These are phyloP conservation scores for Cryptotis parvus DNA, from an alignment of 2,113 vertebrate genomes.

Conservation along the genomic window DNA sequence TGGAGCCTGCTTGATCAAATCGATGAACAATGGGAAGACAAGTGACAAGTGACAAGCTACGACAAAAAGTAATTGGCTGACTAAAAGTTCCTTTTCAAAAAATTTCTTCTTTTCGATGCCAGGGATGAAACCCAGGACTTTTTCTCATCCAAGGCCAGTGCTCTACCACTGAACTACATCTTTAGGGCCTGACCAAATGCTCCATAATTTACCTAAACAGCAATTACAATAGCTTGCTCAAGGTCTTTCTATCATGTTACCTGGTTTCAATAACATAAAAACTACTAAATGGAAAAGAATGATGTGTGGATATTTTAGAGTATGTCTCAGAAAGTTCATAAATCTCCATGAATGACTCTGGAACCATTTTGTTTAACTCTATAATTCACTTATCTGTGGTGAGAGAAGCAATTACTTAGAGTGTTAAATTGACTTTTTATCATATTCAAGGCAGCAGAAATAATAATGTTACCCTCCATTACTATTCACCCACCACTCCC, in stretches of 20 bases:
- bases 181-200: too few species aligned
- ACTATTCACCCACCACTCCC: background rate
- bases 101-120: too few species aligned
- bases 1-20: too few species aligned
- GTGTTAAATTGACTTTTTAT: background rate
- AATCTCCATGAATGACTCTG: background rate
- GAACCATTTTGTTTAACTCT: background rate
- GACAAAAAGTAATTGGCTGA: background rate
- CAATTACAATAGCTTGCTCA: background rate
- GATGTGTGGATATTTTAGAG: background rate
- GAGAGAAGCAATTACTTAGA: background rate
- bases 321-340: background rate
- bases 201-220: background rate
- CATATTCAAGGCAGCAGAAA: constrained; percentile 26
- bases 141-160: too few species aligned
- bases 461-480: background rate
- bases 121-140: too few species aligned
- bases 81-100: background rate
- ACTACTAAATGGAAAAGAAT: too few species aligned
- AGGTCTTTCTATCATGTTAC: background rate
- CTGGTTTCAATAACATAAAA: constrained; percentile 5
- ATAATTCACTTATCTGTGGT: background rate
- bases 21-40: too few species aligned
- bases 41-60: too few species aligned
- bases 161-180: too few species aligned